Evolutionary conservation across 2,113 vertebrate genomes (phyloP).

Genomic region (Laticauda laticaudata): DNA sequence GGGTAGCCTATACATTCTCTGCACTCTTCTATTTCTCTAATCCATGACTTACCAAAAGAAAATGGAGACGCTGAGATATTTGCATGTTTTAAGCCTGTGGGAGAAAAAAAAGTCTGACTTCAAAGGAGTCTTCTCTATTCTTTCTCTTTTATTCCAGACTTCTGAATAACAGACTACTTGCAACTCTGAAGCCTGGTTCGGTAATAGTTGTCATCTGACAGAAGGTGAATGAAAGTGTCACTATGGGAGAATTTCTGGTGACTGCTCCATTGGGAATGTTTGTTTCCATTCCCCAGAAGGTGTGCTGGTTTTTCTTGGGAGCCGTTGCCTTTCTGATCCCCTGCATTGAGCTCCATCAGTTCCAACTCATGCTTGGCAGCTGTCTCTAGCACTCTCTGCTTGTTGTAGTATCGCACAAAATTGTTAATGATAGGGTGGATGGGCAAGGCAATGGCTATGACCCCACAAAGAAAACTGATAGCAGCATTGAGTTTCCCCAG

Average conservation of each 20-base stretch:
- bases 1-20: conserved; percentile 35
- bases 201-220: conserved; percentile 76
- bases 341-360: conserved; percentile 89
- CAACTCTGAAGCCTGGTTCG: conserved; percentile 78
- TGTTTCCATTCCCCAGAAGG: conserved; percentile 55
- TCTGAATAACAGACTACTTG: conserved; percentile 65
- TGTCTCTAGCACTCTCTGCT: conserved; percentile 92
- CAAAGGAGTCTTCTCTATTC: conserved; percentile 18
- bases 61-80: conserved; percentile 40
- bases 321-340: conserved; percentile 54
- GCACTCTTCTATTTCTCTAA: conserved; percentile 3
- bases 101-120: not conserved
- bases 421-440: conserved; percentile 99
- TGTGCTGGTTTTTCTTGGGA: conserved; percentile 57
- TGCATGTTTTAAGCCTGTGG: conserved; percentile 30
- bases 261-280: conserved; percentile 65
- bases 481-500: conserved; percentile 95
- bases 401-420: conserved; percentile 95
- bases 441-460: conserved; percentile 93
- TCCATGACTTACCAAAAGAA: conserved; percentile 65
- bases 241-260: conserved; percentile 77
- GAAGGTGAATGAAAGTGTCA: conserved; percentile 81
- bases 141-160: conserved; percentile 17
- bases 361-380: conserved; percentile 93
- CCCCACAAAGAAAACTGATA: conserved; percentile 94